Conservation (phyloP, 2,797 vertebrate genomes). For the Caiman crocodilus region DNA sequence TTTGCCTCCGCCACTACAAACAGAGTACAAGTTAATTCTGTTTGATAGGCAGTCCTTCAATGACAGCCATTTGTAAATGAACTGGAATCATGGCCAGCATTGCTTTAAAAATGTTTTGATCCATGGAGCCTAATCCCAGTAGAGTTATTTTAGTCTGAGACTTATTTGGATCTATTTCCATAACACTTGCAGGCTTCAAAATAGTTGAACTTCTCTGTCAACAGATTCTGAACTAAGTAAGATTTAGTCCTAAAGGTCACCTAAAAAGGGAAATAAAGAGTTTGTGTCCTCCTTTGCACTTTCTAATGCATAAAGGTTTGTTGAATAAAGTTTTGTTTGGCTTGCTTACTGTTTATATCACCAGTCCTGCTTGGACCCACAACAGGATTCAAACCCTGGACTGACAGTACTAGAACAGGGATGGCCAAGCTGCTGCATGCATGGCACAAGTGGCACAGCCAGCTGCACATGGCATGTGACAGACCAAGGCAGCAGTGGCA, state of each 20-base stretch:
- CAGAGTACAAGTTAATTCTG: background rate
- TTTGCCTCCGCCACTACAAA: constrained; percentile 33
- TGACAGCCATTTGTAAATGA: background rate
- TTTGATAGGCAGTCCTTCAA: background rate
- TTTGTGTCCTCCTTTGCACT: background rate
- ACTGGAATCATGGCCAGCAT: background rate
- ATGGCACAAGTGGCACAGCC: background rate
- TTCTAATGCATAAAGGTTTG: background rate
- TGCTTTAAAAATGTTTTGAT: background rate
- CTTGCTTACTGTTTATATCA: background rate
- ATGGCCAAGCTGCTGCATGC: background rate
- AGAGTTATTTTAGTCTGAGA: background rate
- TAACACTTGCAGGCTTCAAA: background rate
- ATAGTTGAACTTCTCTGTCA: background rate
- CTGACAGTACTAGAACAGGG: background rate
- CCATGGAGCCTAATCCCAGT: background rate
- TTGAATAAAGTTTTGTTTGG: background rate
- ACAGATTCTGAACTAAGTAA: background rate
- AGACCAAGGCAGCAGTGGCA: background rate
- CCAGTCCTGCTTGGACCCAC: background rate
- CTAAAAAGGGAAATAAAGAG: background rate
- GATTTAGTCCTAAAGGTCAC: background rate
- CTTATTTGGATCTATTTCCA: constrained; percentile 10
- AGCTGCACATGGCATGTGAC: no score
- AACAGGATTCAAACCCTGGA: background rate